phyloP scores from a whole-genome alignment of 2,113 vertebrate species.

The Colius striatus region DNA sequence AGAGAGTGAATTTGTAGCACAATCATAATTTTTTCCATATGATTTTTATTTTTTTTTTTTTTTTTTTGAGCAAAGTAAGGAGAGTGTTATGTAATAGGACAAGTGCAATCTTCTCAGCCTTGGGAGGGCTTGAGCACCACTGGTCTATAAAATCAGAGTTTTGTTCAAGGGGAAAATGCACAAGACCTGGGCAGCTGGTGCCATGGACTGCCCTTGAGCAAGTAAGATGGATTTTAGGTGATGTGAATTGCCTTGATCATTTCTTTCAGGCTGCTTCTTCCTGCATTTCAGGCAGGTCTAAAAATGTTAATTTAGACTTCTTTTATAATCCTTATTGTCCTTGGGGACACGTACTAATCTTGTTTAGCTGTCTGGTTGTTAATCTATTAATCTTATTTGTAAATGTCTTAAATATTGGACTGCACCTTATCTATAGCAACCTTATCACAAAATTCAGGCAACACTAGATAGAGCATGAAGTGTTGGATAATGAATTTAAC shows the following conservation, averaged over 20 bases:
- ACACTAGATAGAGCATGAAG: neutral
- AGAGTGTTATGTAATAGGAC: neutral
- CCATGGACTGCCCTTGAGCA: neutral
- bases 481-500: neutral
- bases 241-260: neutral
- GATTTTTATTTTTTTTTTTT: neutral
- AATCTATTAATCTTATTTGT: conserved; percentile 57
- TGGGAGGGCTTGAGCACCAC: neutral
- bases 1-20: neutral
- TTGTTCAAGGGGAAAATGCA: neutral
- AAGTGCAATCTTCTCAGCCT: neutral
- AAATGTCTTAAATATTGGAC: conserved; percentile 34
- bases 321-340: conserved; percentile 40
- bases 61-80: neutral
- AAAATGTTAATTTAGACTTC: neutral
- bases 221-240: neutral
- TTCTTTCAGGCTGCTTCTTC: neutral
- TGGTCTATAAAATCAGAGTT: neutral
- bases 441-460: conserved; percentile 39
- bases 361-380: neutral
- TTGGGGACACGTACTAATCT: neutral
- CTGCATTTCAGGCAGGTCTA: neutral
- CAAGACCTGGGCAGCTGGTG: neutral
- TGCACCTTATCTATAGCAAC: conserved; percentile 21
- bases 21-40: neutral